Percentiles rank a stretch among this genome's conserved stretches.
These are phyloP conservation scores for Brachyalestes nurse DNA, from an alignment of 2,797 vertebrate genomes.

Conservation along the genomic window DNA sequence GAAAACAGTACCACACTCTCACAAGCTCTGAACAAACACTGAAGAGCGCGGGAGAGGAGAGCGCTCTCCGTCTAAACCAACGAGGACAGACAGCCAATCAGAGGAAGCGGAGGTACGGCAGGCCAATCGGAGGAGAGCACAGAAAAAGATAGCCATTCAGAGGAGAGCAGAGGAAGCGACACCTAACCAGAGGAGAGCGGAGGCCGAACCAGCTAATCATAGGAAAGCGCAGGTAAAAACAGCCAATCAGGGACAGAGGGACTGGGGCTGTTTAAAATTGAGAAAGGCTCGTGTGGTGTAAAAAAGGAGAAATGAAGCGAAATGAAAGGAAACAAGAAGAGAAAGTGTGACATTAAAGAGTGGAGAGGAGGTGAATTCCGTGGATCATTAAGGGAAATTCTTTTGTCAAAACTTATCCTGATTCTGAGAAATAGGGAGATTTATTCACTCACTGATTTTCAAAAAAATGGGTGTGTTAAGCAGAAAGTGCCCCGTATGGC, in stretches of 20 bases:
- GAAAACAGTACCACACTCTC: not conserved
- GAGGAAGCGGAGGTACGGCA: not conserved
- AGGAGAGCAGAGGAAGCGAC: not conserved
- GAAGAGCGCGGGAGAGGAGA: not conserved
- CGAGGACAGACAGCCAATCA: not conserved
- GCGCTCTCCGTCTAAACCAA: not conserved
- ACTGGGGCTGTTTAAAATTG: too few species aligned
- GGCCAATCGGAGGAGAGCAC: too few species aligned
- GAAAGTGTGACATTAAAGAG: not conserved
- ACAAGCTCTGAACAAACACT: not conserved
- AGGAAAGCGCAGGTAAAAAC: not conserved
- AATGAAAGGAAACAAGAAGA: not conserved
- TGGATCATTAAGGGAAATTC: not conserved
- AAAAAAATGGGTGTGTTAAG: not conserved
- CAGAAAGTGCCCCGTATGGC: not conserved
- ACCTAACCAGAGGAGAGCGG: not conserved
- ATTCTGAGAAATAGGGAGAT: not conserved
- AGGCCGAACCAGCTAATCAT: not conserved
- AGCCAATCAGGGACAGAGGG: not conserved
- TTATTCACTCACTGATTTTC: not conserved
- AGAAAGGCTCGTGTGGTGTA: not conserved
- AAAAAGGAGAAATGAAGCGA: not conserved
- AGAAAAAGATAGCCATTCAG: not conserved
- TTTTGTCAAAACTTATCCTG: not conserved
- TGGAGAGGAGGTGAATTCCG: conserved; percentile 10